These are phyloP conservation scores for Bagarius yarrelli DNA, from an alignment of 2,113 vertebrate genomes.

Conservation along the genomic window DNA sequence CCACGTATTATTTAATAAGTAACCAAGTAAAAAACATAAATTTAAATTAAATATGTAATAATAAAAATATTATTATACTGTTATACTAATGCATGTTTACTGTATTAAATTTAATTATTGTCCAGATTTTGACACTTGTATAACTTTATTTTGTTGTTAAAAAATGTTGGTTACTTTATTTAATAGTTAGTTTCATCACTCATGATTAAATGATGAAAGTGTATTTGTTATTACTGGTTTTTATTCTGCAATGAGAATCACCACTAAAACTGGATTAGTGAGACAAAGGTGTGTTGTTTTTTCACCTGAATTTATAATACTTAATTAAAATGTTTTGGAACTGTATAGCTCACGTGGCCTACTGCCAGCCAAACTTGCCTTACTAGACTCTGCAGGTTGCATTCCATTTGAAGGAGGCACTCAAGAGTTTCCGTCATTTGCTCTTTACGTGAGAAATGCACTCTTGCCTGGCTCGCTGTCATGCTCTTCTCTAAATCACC, in stretches of 20 bases:
- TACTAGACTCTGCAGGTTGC: conserved; percentile 63
- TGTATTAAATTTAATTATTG: background rate
- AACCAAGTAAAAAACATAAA: background rate
- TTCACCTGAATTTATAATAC: no score
- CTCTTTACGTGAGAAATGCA: conserved; percentile 66
- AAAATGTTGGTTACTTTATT: no score
- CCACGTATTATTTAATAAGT: background rate
- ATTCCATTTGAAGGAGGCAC: conserved; percentile 80
- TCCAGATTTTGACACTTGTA: background rate
- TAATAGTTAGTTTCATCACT: background rate
- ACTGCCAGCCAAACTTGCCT: background rate
- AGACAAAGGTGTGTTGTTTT: background rate
- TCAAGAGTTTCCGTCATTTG: conserved; percentile 78
- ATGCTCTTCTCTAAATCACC: conserved; percentile 43
- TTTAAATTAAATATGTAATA: no score
- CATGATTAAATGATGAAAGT: background rate
- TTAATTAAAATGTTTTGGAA: background rate
- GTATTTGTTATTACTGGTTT: background rate
- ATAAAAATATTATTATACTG: background rate
- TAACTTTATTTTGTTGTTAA: no score
- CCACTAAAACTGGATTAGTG: background rate
- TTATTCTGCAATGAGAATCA: background rate
- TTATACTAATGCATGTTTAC: background rate
- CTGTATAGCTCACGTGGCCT: background rate
- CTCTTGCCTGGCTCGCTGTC: background rate